Conservation (phyloP, 92 coral and sea anemone species). For the Meandrina meandrites region DNA sequence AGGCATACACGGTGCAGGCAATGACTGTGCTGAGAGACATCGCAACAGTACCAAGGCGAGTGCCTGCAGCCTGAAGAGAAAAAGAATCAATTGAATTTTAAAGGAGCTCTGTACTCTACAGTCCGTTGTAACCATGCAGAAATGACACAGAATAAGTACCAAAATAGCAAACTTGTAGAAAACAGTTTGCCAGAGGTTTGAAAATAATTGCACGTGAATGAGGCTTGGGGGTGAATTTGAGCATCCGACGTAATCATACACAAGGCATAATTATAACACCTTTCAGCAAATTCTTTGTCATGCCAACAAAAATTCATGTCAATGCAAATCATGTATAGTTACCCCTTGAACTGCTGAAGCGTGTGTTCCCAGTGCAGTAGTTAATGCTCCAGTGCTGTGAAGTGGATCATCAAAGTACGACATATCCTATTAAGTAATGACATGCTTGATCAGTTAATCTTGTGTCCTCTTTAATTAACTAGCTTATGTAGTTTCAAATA, state of each 20-base stretch:
- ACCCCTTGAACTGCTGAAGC: conserved; percentile 97
- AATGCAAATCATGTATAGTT: background rate
- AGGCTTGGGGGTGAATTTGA: too few species aligned
- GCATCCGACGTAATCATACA: too few species aligned
- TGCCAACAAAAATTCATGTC: background rate
- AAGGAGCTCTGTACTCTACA: background rate
- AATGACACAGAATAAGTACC: too few species aligned
- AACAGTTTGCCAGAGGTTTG: too few species aligned
- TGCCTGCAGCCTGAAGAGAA: conserved; percentile 77
- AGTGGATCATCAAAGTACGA: conserved; percentile 86
- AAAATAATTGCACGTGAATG: too few species aligned
- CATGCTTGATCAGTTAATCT: background rate
- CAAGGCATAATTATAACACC: too few species aligned
- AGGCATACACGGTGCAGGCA: conserved; percentile 72
- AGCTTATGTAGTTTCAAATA: too few species aligned
- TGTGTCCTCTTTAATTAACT: too few species aligned
- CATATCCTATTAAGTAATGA: conserved; percentile 64
- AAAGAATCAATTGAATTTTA: background rate
- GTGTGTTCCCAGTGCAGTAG: conserved; percentile 85
- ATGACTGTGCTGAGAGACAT: conserved; percentile 70
- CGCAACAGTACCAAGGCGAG: conserved; percentile 74
- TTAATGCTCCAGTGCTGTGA: conserved; percentile 89
- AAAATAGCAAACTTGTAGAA: too few species aligned
- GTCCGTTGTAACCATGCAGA: too few species aligned
- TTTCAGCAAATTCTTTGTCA: background rate